Percentiles rank a stretch among this genome's conserved stretches.
These are phyloP conservation scores for Ochropleura plecta DNA, from an alignment of 2,888 invertebrate species.

Conservation along the genomic window DNA sequence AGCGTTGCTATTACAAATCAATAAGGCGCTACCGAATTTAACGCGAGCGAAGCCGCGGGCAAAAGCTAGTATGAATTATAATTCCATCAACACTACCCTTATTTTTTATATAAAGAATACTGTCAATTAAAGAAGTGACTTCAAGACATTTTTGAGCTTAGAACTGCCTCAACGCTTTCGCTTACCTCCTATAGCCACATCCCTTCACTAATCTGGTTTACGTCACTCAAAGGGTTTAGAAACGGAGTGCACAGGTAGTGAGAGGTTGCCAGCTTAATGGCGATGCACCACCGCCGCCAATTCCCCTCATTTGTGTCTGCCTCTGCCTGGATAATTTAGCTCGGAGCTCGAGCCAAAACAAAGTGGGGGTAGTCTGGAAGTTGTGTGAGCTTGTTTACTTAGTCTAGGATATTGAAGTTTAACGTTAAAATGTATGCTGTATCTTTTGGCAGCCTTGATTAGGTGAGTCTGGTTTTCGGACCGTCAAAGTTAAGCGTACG, in stretches of 20 bases:
- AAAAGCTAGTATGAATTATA: too few species aligned
- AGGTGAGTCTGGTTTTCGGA: neutral
- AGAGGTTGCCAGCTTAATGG: conserved; percentile 49
- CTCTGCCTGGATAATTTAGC: conserved; percentile 25
- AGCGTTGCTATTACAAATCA: too few species aligned
- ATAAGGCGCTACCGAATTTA: too few species aligned
- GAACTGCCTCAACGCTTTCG: neutral
- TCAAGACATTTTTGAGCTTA: neutral
- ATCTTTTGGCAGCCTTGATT: neutral
- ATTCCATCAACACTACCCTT: too few species aligned
- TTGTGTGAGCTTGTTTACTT: conserved; percentile 20
- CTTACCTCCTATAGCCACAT: neutral
- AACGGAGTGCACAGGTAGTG: conserved; percentile 44
- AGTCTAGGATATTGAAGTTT: neutral
- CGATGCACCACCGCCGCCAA: conserved; percentile 45
- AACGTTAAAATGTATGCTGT: neutral
- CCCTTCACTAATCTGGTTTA: conserved; percentile 44
- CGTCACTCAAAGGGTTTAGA: conserved; percentile 55
- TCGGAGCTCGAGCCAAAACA: conserved; percentile 43
- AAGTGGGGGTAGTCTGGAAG: conserved; percentile 20
- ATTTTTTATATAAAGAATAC: neutral
- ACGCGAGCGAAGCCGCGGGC: too few species aligned
- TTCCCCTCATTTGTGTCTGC: conserved; percentile 52
- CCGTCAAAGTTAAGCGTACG: neutral
- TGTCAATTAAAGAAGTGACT: neutral